Evolutionary conservation across 2,797 vertebrate genomes (phyloP).

Genomic region (Acropternis orthonyx): DNA sequence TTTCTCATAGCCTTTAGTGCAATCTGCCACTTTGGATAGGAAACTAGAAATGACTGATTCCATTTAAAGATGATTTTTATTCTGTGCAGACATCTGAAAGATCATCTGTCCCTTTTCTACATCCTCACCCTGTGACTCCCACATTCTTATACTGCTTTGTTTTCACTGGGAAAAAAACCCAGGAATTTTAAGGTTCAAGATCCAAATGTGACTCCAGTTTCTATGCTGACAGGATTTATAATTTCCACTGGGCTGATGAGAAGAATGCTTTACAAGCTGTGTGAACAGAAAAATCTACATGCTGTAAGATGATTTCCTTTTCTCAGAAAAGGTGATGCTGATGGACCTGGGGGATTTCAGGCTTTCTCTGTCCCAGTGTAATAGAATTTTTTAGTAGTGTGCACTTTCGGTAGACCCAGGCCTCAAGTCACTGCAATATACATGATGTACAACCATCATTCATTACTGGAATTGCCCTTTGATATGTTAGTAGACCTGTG

Average conservation of each 20-base stretch:
- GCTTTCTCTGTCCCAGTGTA: not conserved
- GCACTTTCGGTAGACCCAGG: not conserved
- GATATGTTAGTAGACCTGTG: not conserved
- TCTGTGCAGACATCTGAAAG: not conserved
- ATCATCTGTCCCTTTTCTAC: not conserved
- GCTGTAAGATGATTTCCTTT: not conserved
- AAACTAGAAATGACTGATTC: not conserved
- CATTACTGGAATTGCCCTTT: not conserved
- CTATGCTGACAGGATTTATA: not conserved
- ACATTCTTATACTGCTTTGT: not conserved
- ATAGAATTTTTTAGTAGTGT: not conserved
- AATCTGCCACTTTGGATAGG: not conserved
- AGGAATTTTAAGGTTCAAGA: too few species aligned
- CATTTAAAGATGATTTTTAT: not conserved
- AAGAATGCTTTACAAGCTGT: not conserved
- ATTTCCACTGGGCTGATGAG: not conserved
- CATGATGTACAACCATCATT: not conserved
- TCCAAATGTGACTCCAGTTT: not conserved
- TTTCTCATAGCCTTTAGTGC: not conserved
- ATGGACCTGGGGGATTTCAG: not conserved
- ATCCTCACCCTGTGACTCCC: not conserved
- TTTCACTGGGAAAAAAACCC: not conserved
- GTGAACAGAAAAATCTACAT: not conserved
- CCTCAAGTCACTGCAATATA: not conserved
- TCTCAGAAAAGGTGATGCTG: not conserved